A percentile compares a stretch with the other conserved stretches of the same genome.
Evolutionary conservation across 2,888 invertebrate species (phyloP).

Genomic region (Acanthosoma haemorrhoidale): DNA sequence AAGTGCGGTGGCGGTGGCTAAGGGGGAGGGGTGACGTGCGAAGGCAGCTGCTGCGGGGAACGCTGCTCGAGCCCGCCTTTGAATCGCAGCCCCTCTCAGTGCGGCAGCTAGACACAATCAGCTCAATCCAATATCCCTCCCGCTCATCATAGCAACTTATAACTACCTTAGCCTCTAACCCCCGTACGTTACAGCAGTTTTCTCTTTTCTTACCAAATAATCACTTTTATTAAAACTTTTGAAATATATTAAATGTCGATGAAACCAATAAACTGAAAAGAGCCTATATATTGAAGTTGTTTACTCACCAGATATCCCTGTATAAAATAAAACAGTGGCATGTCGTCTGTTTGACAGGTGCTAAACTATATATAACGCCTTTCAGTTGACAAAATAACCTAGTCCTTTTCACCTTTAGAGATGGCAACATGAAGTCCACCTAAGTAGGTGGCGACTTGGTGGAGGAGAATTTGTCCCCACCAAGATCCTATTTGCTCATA

Average conservation of each 20-base stretch:
- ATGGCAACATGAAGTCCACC: no score
- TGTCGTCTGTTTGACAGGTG: not conserved
- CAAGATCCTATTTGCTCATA: not conserved
- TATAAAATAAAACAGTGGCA: not conserved
- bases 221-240: not conserved
- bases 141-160: conserved; percentile 31
- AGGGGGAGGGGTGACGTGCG: conserved; percentile 61
- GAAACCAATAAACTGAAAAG: conserved; percentile 20
- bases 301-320: not conserved
- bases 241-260: not conserved
- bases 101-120: conserved; percentile 60
- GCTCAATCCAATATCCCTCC: conserved; percentile 35
- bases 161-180: not conserved
- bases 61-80: conserved; percentile 60
- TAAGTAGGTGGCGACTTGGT: no score
- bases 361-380: no score
- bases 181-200: conserved; percentile 7
- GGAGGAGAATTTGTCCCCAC: no score
- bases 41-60: conserved; percentile 60
- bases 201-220: not conserved
- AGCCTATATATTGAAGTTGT: not conserved
- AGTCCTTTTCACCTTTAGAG: no score
- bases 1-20: conserved; percentile 66
- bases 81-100: conserved; percentile 76
- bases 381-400: no score